Percentiles rank a stretch among this genome's conserved stretches.
Conservation (phyloP, 1,140 invertebrate species). For the Zaprionus lachaisei region DNA sequence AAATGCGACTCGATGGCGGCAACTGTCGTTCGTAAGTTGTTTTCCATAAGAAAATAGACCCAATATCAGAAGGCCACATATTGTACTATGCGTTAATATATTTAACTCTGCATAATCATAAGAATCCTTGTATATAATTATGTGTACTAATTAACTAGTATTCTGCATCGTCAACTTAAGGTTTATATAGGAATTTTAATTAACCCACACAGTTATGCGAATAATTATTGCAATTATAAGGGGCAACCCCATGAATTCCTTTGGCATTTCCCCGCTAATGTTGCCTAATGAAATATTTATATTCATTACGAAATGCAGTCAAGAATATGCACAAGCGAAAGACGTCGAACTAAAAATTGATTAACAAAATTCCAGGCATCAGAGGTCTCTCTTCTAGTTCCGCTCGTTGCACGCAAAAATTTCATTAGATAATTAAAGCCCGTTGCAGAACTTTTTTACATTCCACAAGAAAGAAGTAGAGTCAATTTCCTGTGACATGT, state of each 20-base stretch:
- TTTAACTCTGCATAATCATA: not conserved
- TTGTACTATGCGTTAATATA: too few relatives aligned
- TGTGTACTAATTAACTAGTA: too few relatives aligned
- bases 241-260: not conserved
- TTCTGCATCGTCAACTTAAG: too few relatives aligned
- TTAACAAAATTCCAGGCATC: not conserved
- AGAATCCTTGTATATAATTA: too few relatives aligned
- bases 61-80: not conserved
- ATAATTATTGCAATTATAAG: not conserved
- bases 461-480: not conserved
- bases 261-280: not conserved
- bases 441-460: not conserved
- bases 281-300: not conserved
- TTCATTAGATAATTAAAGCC: constrained; percentile 5
- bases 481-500: not conserved
- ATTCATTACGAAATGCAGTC: not conserved
- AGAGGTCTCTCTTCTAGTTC: not conserved
- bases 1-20: not conserved
- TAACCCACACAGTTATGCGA: not conserved
- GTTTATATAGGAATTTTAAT: not conserved
- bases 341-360: not conserved
- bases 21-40: not conserved
- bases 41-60: not conserved
- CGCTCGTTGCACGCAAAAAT: not conserved
- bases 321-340: not conserved